Conservation (phyloP, 2,888 invertebrate genomes). For the Cybosia mesomella region DNA sequence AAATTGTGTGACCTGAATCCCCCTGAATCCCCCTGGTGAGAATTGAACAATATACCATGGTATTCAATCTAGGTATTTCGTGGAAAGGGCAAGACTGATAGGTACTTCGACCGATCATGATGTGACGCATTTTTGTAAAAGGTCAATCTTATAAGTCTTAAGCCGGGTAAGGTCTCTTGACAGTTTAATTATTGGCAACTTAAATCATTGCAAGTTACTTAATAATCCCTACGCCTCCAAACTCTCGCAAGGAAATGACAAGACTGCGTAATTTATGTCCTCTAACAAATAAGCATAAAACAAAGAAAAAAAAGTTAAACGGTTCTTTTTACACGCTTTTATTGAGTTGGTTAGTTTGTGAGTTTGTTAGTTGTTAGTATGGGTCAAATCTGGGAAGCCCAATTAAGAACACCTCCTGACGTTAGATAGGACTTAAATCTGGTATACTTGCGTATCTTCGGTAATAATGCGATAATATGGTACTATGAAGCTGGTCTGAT, state of each 20-base stretch:
- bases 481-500: no score
- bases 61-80: slow-evolving; percentile 2
- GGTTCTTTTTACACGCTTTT: no score
- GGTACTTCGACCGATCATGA: no score
- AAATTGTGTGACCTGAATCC: background rate
- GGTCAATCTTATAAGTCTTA: background rate
- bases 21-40: background rate
- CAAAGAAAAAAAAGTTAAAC: no score
- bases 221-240: slow-evolving; percentile 1
- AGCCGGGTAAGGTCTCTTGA: background rate
- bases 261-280: background rate
- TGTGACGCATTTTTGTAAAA: background rate
- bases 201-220: background rate
- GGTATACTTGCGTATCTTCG: no score
- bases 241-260: background rate
- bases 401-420: no score
- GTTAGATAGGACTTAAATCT: no score
- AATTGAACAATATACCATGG: background rate
- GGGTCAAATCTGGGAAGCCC: no score
- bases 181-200: slow-evolving; percentile 1
- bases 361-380: no score
- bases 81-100: background rate
- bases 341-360: no score
- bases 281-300: background rate
- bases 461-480: no score